Conservation (phyloP, 1,140 invertebrate genomes). For the Bombus breviceps region DNA sequence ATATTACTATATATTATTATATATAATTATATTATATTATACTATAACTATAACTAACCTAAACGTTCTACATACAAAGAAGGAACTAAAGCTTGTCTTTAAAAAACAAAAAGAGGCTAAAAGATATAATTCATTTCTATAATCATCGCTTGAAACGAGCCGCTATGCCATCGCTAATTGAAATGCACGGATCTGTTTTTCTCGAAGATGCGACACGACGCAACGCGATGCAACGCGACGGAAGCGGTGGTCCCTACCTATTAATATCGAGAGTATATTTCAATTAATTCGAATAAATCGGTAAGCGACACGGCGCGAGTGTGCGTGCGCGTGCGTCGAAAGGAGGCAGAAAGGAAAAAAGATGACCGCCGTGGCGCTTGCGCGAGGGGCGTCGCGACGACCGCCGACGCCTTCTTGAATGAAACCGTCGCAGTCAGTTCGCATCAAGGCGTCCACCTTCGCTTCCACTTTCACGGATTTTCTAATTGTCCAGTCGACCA, state of each 20-base stretch:
- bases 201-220: too few relatives aligned
- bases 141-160: not conserved
- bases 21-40: too few relatives aligned
- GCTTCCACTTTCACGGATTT: slow-evolving; percentile 61
- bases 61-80: too few relatives aligned
- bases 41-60: too few relatives aligned
- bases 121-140: too few relatives aligned
- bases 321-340: slow-evolving; percentile 40
- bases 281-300: slow-evolving; percentile 74
- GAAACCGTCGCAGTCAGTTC: slow-evolving; percentile 71
- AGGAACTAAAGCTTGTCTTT: too few relatives aligned
- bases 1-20: too few relatives aligned
- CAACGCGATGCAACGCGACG: not conserved
- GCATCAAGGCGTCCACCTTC: slow-evolving; percentile 71
- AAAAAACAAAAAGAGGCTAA: too few relatives aligned
- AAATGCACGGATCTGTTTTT: slow-evolving; percentile 17
- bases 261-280: slow-evolving; percentile 70
- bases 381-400: slow-evolving; percentile 67
- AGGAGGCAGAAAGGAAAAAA: slow-evolving; percentile 34
- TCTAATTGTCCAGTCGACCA: slow-evolving; percentile 3
- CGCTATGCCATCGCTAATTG: slow-evolving; percentile 4
- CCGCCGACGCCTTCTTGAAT: slow-evolving; percentile 75
- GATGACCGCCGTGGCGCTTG: slow-evolving; percentile 59
- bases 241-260: slow-evolving; percentile 46
- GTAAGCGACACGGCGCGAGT: slow-evolving; percentile 39